Conservation (phyloP, 2,888 invertebrate species). For the Andrena trimmerana region DNA sequence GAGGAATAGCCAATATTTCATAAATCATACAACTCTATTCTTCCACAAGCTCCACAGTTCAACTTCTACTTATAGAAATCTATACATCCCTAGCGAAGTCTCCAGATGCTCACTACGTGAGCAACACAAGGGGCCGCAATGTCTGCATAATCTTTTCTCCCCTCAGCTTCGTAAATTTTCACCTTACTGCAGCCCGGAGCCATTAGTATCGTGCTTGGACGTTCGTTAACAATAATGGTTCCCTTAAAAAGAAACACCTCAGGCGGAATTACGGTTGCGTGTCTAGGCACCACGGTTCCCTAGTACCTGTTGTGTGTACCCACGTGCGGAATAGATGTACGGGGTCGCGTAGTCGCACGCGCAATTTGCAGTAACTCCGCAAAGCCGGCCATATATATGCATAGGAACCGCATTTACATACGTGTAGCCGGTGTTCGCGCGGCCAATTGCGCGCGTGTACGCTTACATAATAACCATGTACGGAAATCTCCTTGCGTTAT, state of each 20-base stretch:
- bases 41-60: too few species aligned
- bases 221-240: conserved; percentile 39
- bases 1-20: too few species aligned
- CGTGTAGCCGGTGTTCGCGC: conserved; percentile 65
- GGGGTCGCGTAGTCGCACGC: conserved; percentile 53
- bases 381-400: conserved; percentile 62
- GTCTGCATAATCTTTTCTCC: neutral
- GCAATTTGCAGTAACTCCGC: conserved; percentile 69
- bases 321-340: conserved; percentile 44
- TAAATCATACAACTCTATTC: too few species aligned
- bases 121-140: neutral
- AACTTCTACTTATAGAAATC: too few species aligned
- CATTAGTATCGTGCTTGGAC: neutral
- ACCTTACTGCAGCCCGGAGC: neutral
- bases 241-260: conserved; percentile 35
- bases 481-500: conserved; percentile 52
- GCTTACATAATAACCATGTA: conserved; percentile 59
- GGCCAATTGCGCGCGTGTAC: conserved; percentile 69
- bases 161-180: conserved; percentile 22
- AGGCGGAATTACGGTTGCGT: conserved; percentile 30
- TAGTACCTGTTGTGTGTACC: conserved; percentile 33
- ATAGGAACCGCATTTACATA: conserved; percentile 66
- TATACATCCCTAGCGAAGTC: too few species aligned
- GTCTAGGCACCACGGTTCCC: neutral
- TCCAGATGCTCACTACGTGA: too few species aligned